Conservation (phyloP, 2,888 invertebrate genomes). For the Cataglyphis rosenhaueri region DNA sequence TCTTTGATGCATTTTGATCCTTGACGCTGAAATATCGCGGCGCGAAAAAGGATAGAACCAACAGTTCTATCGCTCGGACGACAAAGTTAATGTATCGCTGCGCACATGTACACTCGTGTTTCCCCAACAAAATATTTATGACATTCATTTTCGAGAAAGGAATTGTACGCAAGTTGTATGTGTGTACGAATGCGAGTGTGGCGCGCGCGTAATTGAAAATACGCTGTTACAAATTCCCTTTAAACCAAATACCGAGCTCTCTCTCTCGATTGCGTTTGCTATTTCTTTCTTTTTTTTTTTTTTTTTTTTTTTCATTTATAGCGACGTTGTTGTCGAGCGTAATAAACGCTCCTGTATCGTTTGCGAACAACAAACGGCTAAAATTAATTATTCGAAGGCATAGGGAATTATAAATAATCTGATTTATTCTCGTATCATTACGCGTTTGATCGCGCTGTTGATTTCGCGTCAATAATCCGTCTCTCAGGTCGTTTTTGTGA, state of each 20-base stretch:
- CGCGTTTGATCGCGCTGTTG: conserved; percentile 42
- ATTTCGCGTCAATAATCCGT: conserved; percentile 31
- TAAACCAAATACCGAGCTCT: conserved; percentile 35
- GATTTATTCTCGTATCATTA: conserved; percentile 43
- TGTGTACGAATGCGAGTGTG: neutral
- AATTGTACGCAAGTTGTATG: no score
- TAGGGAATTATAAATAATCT: conserved; percentile 44
- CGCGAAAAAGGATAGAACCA: conserved; percentile 22
- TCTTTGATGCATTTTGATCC: conserved; percentile 55
- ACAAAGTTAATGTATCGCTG: conserved; percentile 39
- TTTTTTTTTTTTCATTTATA: conserved; percentile 13
- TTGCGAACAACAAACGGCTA: conserved; percentile 38
- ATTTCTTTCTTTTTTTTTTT: neutral
- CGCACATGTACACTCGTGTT: neutral
- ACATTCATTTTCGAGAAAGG: conserved; percentile 48
- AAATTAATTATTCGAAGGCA: conserved; percentile 47
- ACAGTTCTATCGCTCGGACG: conserved; percentile 39
- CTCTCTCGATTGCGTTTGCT: conserved; percentile 22
- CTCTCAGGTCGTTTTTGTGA: neutral
- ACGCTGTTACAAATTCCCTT: conserved; percentile 45
- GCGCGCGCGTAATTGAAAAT: conserved; percentile 45
- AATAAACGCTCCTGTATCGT: conserved; percentile 39
- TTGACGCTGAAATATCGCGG: conserved; percentile 49
- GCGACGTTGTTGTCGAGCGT: conserved; percentile 33
- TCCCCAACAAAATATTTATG: conserved; percentile 46